Conservation (phyloP, 2,888 invertebrate species). For the Tachystola acroxantha region DNA sequence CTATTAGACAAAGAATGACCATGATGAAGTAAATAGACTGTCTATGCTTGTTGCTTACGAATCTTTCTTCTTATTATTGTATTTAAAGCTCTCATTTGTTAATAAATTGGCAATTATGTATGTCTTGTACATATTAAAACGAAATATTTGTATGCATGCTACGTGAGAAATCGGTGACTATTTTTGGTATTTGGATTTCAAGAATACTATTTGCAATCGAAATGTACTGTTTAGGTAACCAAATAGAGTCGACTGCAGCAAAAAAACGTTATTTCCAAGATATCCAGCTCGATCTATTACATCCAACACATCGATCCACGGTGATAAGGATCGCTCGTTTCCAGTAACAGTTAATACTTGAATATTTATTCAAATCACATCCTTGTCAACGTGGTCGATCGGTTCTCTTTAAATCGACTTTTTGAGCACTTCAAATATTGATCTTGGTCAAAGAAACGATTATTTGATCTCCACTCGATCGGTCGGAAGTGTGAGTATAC, state of each 20-base stretch:
- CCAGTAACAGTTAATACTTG: conserved; percentile 22
- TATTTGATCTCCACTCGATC: conserved; percentile 30
- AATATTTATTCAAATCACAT: conserved; percentile 44
- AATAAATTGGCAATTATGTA: too few species aligned
- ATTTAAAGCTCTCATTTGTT: too few species aligned
- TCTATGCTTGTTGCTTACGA: too few species aligned
- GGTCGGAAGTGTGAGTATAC: conserved; percentile 21
- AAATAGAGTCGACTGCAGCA: neutral
- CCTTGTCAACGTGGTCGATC: conserved; percentile 18
- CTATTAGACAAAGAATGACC: too few species aligned
- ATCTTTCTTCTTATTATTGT: too few species aligned
- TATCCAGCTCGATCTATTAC: neutral
- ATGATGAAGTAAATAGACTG: too few species aligned
- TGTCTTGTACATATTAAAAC: too few species aligned
- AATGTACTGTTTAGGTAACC: conserved; percentile 2
- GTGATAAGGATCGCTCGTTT: conserved; percentile 19
- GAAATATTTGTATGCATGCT: too few species aligned
- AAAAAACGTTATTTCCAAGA: conserved; percentile 2
- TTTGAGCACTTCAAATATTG: conserved; percentile 29
- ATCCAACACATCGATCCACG: conserved; percentile 4
- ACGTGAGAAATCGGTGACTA: too few species aligned
- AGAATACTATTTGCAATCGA: neutral
- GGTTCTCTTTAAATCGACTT: conserved; percentile 28
- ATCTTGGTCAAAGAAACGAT: conserved; percentile 21
- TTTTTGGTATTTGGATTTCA: too few species aligned